Evolutionary conservation across 1,140 invertebrate species (phyloP).

Genomic region (Drosophila persimilis): DNA sequence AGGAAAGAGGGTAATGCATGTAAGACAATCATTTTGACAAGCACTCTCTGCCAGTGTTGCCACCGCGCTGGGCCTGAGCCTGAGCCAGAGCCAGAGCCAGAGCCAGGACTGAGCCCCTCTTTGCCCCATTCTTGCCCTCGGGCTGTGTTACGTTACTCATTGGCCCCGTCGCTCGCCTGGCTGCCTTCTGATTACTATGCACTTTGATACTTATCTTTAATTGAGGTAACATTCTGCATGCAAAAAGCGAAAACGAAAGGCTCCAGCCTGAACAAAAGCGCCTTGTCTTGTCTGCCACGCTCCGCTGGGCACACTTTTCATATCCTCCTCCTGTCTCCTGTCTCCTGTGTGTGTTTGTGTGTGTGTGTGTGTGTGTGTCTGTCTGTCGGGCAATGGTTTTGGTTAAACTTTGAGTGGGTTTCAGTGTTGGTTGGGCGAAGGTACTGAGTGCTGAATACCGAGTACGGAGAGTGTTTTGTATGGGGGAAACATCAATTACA

Average conservation of each 20-base stretch:
- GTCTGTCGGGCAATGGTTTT: neutral
- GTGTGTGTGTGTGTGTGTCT: too few relatives aligned
- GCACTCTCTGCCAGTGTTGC: slow-evolving; percentile 37
- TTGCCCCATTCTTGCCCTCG: too few relatives aligned
- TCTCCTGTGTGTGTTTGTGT: too few relatives aligned
- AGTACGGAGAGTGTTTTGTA: too few relatives aligned
- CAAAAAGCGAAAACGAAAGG: slow-evolving; percentile 16
- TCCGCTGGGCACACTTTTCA: slow-evolving; percentile 33
- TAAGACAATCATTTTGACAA: slow-evolving; percentile 80
- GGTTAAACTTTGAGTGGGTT: too few relatives aligned
- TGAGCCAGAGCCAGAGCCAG: neutral
- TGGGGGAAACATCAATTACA: too few relatives aligned
- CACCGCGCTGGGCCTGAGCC: neutral
- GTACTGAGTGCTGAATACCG: too few relatives aligned
- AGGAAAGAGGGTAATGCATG: slow-evolving; percentile 68
- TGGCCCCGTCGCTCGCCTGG: slow-evolving; percentile 66
- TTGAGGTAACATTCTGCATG: slow-evolving; percentile 71
- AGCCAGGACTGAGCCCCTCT: neutral
- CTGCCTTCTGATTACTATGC: slow-evolving; percentile 79
- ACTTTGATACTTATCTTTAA: slow-evolving; percentile 82
- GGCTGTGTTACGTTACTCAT: slow-evolving; percentile 44
- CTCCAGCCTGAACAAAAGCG: slow-evolving; percentile 35
- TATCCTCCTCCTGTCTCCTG: slow-evolving; percentile 12
- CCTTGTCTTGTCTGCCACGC: slow-evolving; percentile 36
- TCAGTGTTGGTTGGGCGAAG: too few relatives aligned